phyloP scores from a whole-genome alignment of 2,888 invertebrate genomes.

The Dryococelus australis region DNA sequence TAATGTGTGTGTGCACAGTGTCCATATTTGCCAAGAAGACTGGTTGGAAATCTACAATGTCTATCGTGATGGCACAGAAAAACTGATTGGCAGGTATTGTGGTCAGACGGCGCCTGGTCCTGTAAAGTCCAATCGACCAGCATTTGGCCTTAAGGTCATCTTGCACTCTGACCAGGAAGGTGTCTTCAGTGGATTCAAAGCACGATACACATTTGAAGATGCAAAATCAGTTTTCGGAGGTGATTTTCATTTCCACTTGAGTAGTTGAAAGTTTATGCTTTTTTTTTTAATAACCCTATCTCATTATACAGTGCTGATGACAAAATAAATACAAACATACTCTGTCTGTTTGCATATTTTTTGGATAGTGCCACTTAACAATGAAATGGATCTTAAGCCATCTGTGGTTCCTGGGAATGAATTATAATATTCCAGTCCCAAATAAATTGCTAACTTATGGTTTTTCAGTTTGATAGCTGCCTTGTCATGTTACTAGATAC shows the following conservation, averaged over 20 bases:
- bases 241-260: constrained; percentile 49
- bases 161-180: constrained; percentile 87
- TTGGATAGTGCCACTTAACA: too few relatives aligned
- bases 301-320: too few relatives aligned
- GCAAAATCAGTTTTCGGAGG: constrained; percentile 86
- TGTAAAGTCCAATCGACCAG: constrained; percentile 89
- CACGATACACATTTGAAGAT: constrained; percentile 90
- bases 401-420: too few relatives aligned
- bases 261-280: not conserved
- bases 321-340: too few relatives aligned
- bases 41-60: constrained; percentile 94
- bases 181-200: constrained; percentile 95
- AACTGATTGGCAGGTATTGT: constrained; percentile 91
- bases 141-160: constrained; percentile 85
- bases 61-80: constrained; percentile 81
- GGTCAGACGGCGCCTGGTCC: constrained; percentile 92
- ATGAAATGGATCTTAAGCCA: too few relatives aligned
- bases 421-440: too few relatives aligned
- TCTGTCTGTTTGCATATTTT: too few relatives aligned
- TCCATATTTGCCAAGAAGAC: constrained; percentile 85
- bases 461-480: too few relatives aligned
- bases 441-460: too few relatives aligned
- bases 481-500: too few relatives aligned
- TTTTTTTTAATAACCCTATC: too few relatives aligned
- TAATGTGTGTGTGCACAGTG: constrained; percentile 62